Evolutionary conservation across 2,888 invertebrate species (phyloP).

Genomic region (Dynastes maya): DNA sequence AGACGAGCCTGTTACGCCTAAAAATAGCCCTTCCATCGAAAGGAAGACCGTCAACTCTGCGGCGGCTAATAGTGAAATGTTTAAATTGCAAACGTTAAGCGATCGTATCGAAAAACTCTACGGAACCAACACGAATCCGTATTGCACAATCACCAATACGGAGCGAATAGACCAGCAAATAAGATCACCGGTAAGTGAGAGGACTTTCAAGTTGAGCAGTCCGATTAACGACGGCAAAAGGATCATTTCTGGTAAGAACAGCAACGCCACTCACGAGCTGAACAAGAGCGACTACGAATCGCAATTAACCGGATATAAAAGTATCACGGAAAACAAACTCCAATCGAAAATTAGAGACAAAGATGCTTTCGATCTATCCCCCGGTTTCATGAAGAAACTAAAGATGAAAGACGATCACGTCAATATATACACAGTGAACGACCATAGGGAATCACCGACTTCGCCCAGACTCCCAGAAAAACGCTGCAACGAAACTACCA

Average conservation of each 20-base stretch:
- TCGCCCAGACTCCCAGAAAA: constrained; percentile 25
- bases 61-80: constrained; percentile 24
- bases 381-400: constrained; percentile 60
- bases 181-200: constrained; percentile 44
- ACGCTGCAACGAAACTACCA: constrained; percentile 44
- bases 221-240: constrained; percentile 53
- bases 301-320: constrained; percentile 72
- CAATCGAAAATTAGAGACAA: constrained; percentile 59
- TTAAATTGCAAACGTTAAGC: constrained; percentile 47
- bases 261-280: constrained; percentile 67
- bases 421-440: constrained; percentile 62
- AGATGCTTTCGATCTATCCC: constrained; percentile 56
- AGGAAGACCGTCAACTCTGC: constrained; percentile 15
- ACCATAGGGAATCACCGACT: constrained; percentile 38
- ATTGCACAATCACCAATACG: constrained; percentile 35
- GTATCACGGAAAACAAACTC: constrained; percentile 72
- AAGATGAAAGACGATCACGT: constrained; percentile 61
- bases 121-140: constrained; percentile 29
- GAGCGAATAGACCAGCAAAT: constrained; percentile 34
- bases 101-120: constrained; percentile 51
- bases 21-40: constrained; percentile 46
- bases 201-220: constrained; percentile 48
- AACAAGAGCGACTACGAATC: constrained; percentile 70
- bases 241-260: constrained; percentile 58
- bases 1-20: constrained; percentile 46